Evolutionary conservation across 2,113 vertebrate genomes (phyloP).

Genomic region (Falco punctatus): DNA sequence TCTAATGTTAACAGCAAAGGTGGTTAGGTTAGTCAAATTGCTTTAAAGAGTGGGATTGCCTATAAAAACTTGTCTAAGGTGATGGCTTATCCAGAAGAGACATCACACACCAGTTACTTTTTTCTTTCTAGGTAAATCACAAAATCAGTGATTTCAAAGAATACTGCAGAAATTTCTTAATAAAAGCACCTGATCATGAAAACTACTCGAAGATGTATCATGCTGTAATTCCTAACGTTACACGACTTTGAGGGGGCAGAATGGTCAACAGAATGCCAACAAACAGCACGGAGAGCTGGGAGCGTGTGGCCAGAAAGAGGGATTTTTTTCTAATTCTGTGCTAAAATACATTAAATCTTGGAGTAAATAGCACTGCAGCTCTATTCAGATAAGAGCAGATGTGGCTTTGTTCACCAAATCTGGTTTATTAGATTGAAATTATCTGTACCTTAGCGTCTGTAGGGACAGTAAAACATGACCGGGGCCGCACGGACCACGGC

Average conservation of each 20-base stretch:
- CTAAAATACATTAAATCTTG: background rate
- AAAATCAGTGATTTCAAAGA: background rate
- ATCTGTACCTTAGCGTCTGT: fast-evolving
- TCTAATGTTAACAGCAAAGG: background rate
- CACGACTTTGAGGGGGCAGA: fast-evolving
- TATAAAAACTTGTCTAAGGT: background rate
- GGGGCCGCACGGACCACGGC: fast-evolving
- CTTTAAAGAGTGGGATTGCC: background rate
- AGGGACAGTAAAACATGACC: fast-evolving
- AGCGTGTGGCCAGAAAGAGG: fast-evolving
- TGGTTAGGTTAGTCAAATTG: background rate
- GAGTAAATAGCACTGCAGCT: background rate
- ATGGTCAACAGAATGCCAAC: background rate
- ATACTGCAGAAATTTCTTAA: background rate
- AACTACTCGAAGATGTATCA: background rate
- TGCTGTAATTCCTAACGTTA: background rate
- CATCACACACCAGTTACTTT: background rate
- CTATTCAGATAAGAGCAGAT: background rate
- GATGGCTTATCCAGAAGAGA: background rate
- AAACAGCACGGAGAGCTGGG: no score
- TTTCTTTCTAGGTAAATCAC: background rate
- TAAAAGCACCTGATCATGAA: background rate
- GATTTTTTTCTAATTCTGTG: background rate
- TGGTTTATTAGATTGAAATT: background rate
- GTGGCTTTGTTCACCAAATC: background rate